A percentile compares a stretch with the other conserved stretches of the same genome.
phyloP scores from a whole-genome alignment of 2,113 vertebrate species.

The Marmota monax region DNA sequence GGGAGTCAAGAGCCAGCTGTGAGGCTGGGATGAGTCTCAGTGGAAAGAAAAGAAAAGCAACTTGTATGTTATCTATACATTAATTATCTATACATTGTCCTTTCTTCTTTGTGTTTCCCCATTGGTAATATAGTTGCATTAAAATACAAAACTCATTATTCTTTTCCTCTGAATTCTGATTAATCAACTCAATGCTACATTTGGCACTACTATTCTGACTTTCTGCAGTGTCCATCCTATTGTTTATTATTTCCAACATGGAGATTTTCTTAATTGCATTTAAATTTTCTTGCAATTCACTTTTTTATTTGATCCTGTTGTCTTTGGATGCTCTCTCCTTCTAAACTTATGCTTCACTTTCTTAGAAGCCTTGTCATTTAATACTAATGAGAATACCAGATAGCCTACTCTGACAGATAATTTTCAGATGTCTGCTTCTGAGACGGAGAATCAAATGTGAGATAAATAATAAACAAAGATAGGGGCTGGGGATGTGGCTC shows the following conservation, averaged over 20 bases:
- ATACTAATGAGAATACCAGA: neutral
- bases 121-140: neutral
- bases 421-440: neutral
- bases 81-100: conserved; percentile 58
- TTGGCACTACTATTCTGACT: neutral
- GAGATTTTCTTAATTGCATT: neutral
- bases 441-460: neutral
- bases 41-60: conserved; percentile 93
- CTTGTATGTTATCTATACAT: conserved; percentile 88
- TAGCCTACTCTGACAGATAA: neutral
- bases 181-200: neutral
- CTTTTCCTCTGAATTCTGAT: neutral
- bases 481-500: too few species aligned
- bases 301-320: neutral
- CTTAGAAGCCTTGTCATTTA: neutral
- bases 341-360: neutral
- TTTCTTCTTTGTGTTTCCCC: too few species aligned
- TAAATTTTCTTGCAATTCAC: neutral
- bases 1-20: neutral
- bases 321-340: neutral
- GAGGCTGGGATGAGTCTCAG: conserved; percentile 93
- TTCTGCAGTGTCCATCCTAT: neutral
- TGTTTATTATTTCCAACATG: neutral
- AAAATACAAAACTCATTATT: neutral
- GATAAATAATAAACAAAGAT: neutral